phyloP scores from a whole-genome alignment of 1,140 invertebrate species.

The Hestina assimilis region DNA sequence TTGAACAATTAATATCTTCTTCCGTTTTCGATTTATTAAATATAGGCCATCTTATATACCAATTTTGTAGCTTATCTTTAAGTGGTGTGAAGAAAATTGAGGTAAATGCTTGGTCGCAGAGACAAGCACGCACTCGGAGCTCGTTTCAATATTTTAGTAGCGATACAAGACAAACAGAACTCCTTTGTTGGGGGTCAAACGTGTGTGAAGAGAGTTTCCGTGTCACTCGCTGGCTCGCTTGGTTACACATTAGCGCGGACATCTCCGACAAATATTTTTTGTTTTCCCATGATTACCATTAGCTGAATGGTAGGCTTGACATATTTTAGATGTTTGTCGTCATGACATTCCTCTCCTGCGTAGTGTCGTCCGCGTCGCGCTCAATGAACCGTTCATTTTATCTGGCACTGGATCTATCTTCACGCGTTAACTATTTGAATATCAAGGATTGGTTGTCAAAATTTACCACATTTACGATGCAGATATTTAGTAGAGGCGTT shows the following conservation, averaged over 20 bases:
- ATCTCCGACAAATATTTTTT: constrained; percentile 69
- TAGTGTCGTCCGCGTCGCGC: constrained; percentile 18
- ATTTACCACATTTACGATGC: constrained; percentile 7
- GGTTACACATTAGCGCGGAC: constrained; percentile 71
- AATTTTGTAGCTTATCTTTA: constrained; percentile 30
- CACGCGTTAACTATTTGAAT: neutral
- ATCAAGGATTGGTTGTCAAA: constrained; percentile 12
- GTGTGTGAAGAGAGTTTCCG: constrained; percentile 75
- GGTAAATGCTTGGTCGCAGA: constrained; percentile 41
- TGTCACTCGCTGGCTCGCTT: constrained; percentile 61
- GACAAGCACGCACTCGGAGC: constrained; percentile 57
- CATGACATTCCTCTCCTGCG: constrained; percentile 42
- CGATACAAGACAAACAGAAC: constrained; percentile 70
- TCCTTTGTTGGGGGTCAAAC: constrained; percentile 71
- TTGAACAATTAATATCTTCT: too few relatives aligned
- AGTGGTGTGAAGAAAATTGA: constrained; percentile 29
- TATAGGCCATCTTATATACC: too few relatives aligned
- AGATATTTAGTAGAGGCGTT: constrained; percentile 10
- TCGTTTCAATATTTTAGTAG: constrained; percentile 77
- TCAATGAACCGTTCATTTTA: neutral
- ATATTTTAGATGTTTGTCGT: constrained; percentile 57
- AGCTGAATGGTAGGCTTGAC: constrained; percentile 52
- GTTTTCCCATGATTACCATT: constrained; percentile 69
- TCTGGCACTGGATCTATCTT: neutral
- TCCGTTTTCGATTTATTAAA: too few relatives aligned